Percentiles rank a stretch among this genome's conserved stretches.
Evolutionary conservation across 2,888 invertebrate genomes (phyloP).

Genomic region (Chironomus tentans): DNA sequence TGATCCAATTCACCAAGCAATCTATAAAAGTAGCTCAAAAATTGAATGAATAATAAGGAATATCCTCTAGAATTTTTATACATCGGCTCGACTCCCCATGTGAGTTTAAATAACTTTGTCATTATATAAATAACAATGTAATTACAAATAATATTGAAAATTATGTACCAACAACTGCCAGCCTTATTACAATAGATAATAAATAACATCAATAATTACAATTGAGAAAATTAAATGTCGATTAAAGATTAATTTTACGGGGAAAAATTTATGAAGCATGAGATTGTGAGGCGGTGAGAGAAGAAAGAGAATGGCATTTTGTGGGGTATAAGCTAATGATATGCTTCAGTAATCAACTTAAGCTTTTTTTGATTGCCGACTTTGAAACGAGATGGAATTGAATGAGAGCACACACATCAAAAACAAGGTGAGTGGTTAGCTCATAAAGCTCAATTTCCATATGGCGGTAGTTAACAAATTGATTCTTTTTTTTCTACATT

Average conservation of each 20-base stretch:
- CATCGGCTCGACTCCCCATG: no score
- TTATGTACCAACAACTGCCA: no score
- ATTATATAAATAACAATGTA: no score
- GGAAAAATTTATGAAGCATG: constrained; percentile 8
- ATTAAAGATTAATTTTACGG: constrained; percentile 17
- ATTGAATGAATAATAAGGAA: no score
- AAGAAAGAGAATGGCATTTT: not conserved
- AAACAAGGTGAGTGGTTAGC: not conserved
- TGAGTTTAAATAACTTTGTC: no score
- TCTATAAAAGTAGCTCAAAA: no score
- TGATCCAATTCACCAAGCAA: no score
- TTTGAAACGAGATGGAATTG: not conserved
- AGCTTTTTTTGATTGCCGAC: constrained; percentile 17
- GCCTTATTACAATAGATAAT: no score
- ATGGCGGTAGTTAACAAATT: not conserved
- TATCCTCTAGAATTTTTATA: no score
- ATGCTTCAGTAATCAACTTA: not conserved
- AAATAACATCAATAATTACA: no score
- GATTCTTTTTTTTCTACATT: not conserved
- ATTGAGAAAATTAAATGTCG: constrained; percentile 10
- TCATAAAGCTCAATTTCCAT: not conserved
- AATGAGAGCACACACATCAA: not conserved
- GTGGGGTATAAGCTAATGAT: constrained; percentile 11
- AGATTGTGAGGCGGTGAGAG: not conserved
- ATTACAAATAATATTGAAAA: no score